A percentile compares a stretch with the other conserved stretches of the same genome.
Evolutionary conservation across 1,140 invertebrate species (phyloP).

Genomic region (Centruroides vittatus): DNA sequence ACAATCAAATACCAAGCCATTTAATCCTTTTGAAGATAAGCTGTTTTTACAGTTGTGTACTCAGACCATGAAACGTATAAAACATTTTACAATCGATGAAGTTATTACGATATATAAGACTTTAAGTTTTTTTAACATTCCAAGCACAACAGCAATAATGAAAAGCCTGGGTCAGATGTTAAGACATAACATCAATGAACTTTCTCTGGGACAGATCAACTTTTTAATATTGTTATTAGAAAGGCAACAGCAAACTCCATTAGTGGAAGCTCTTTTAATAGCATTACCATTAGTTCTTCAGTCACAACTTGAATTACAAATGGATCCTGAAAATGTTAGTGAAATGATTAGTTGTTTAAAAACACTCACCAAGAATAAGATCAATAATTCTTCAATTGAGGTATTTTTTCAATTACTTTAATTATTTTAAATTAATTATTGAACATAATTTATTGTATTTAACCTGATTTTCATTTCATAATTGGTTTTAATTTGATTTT

Average conservation of each 20-base stretch:
- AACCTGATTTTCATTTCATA: no score
- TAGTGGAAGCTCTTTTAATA: constrained; percentile 13
- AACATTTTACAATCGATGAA: neutral
- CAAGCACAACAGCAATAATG: constrained; percentile 9
- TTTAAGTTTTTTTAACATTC: constrained; percentile 3
- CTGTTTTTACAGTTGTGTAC: no score
- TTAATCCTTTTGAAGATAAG: no score
- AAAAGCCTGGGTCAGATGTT: constrained; percentile 10
- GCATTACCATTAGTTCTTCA: constrained; percentile 17
- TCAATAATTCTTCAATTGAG: no score
- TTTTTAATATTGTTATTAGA: constrained; percentile 11
- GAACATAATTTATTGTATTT: no score
- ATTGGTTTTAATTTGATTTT: no score
- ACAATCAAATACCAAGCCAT: no score
- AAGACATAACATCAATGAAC: constrained; percentile 8
- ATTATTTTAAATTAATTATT: no score
- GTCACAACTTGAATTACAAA: constrained; percentile 15
- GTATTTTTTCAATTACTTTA: no score
- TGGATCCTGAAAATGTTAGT: constrained; percentile 5
- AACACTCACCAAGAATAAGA: no score
- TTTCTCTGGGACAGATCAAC: constrained; percentile 8
- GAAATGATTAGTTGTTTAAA: constrained; percentile 8
- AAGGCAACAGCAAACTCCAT: constrained; percentile 7
- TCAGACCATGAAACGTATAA: neutral
- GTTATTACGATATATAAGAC: constrained; percentile 5